phyloP scores from a whole-genome alignment of 1,140 invertebrate species.

The Ips nitidus region DNA sequence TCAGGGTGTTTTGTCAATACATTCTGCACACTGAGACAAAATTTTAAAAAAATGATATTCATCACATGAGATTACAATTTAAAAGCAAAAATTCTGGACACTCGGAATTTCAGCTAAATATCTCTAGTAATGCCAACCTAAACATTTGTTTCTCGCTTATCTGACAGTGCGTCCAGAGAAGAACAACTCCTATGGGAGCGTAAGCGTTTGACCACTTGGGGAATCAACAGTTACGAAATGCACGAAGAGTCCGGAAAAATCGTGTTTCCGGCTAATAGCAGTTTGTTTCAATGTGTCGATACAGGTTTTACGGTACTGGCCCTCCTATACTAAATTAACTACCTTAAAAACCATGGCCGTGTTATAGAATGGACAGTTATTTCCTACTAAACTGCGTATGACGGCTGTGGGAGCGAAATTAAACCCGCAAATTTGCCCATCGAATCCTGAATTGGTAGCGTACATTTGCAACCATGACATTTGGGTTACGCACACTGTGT shows the following conservation, averaged over 20 bases:
- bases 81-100: too few relatives aligned
- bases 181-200: conserved; percentile 89
- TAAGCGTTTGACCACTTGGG: conserved; percentile 86
- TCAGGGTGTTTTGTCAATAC: too few relatives aligned
- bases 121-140: background rate
- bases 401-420: conserved; percentile 71
- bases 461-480: conserved; percentile 90
- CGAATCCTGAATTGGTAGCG: conserved; percentile 82
- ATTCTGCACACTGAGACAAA: too few relatives aligned
- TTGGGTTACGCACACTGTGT: conserved; percentile 80
- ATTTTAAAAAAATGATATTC: too few relatives aligned
- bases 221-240: conserved; percentile 91
- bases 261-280: conserved; percentile 87
- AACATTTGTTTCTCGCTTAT: background rate
- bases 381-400: conserved; percentile 71
- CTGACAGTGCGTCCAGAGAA: conserved; percentile 67
- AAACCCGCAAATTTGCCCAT: conserved; percentile 90
- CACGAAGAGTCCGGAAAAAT: conserved; percentile 78
- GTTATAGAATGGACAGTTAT: conserved; percentile 66
- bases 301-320: conserved; percentile 64
- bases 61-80: too few relatives aligned
- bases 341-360: background rate
- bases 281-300: conserved; percentile 79
- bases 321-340: background rate
- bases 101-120: too few relatives aligned